These are phyloP conservation scores for Aspidiotus destructor DNA, from an alignment of 2,888 invertebrate genomes.

Conservation along the genomic window DNA sequence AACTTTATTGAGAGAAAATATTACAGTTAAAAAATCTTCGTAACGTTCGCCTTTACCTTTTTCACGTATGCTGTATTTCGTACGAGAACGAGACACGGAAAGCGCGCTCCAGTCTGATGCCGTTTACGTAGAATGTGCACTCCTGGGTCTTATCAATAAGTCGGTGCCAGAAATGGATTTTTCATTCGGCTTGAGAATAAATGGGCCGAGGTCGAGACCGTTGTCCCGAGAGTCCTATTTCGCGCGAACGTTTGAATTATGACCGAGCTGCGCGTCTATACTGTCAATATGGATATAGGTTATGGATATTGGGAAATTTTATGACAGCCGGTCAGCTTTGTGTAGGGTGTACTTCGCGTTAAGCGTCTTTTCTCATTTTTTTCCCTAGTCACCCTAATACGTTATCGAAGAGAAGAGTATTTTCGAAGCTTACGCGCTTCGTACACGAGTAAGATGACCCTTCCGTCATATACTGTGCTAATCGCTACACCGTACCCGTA, in stretches of 20 bases:
- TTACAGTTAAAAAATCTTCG: slow-evolving; percentile 1
- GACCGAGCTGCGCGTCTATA: slow-evolving; percentile 25
- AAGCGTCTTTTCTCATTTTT: not conserved
- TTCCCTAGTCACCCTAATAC: not conserved
- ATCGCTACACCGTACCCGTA: too few relatives aligned
- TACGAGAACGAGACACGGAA: not conserved
- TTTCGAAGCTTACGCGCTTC: too few relatives aligned
- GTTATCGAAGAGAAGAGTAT: too few relatives aligned
- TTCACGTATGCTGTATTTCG: too few relatives aligned
- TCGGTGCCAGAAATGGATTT: slow-evolving; percentile 46
- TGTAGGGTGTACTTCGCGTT: not conserved
- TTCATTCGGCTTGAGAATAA: slow-evolving; percentile 44
- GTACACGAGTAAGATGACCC: too few relatives aligned
- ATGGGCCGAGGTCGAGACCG: slow-evolving; percentile 40
- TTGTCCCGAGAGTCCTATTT: slow-evolving; percentile 24
- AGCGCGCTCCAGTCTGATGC: not conserved
- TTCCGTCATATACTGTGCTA: too few relatives aligned
- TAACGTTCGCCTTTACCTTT: too few relatives aligned
- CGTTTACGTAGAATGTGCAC: slow-evolving; percentile 18
- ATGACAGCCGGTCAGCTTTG: slow-evolving; percentile 34
- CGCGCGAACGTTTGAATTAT: slow-evolving; percentile 28
- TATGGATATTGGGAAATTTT: slow-evolving; percentile 35
- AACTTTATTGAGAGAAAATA: slow-evolving; percentile 18
- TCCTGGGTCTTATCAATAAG: slow-evolving; percentile 45
- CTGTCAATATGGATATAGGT: slow-evolving; percentile 34